These are phyloP conservation scores for Phalloptychus januarius DNA, from an alignment of 2,797 vertebrate genomes.

Conservation along the genomic window DNA sequence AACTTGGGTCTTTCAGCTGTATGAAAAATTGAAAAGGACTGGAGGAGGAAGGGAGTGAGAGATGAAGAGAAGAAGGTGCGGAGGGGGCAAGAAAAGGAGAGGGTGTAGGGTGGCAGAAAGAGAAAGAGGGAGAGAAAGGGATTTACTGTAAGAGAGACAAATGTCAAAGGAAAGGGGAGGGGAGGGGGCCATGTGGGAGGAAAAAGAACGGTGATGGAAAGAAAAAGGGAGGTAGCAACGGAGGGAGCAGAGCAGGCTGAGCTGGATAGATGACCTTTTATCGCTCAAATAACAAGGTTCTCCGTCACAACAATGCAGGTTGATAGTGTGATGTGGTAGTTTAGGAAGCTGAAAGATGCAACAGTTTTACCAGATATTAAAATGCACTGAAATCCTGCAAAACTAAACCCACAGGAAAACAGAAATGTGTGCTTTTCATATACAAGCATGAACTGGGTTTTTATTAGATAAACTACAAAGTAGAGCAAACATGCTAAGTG, in stretches of 20 bases:
- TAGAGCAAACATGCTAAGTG: neutral
- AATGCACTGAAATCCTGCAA: slow-evolving; percentile 13
- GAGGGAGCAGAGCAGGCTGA: slow-evolving; percentile 36
- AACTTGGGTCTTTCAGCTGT: slow-evolving; percentile 79
- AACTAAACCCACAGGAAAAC: slow-evolving; percentile 4
- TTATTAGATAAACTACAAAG: neutral
- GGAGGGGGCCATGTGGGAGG: slow-evolving; percentile 38
- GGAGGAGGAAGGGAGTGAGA: slow-evolving; percentile 39
- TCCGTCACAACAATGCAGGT: slow-evolving; percentile 52
- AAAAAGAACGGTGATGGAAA: slow-evolving; percentile 41
- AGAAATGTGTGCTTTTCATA: neutral
- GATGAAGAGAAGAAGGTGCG: slow-evolving; percentile 26
- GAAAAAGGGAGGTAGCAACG: slow-evolving; percentile 41
- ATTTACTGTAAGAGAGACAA: slow-evolving; percentile 64
- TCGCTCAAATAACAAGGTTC: slow-evolving; percentile 58
- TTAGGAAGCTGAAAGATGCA: slow-evolving; percentile 23
- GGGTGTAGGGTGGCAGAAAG: slow-evolving; percentile 28
- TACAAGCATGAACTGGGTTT: neutral
- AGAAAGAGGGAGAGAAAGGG: slow-evolving; percentile 24
- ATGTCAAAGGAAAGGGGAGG: slow-evolving; percentile 56
- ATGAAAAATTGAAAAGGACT: slow-evolving; percentile 83
- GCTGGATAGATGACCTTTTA: slow-evolving; percentile 69
- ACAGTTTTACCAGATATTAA: slow-evolving; percentile 9
- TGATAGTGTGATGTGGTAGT: slow-evolving; percentile 39
- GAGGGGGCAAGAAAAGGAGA: slow-evolving; percentile 34